A percentile compares a stretch with the other conserved stretches of the same genome.
Evolutionary conservation across 2,888 invertebrate species (phyloP).

Genomic region (Chymomyza caudatula): DNA sequence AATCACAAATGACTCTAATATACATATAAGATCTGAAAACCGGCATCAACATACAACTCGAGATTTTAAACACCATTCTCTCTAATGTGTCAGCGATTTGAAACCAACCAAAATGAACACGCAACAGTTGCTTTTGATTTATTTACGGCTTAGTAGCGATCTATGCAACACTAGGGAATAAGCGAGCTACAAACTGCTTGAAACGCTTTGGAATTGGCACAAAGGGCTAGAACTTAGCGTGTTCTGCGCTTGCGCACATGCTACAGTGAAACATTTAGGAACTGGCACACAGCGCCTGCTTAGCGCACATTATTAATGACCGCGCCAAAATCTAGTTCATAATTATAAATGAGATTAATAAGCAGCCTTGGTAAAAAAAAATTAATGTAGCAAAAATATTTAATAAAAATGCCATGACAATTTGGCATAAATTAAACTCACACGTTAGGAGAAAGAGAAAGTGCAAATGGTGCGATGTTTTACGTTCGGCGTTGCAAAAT

Average conservation of each 20-base stretch:
- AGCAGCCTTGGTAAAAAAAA: neutral
- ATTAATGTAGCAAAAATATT: neutral
- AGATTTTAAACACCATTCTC: no score
- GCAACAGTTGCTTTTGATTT: no score
- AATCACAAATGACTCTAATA: no score
- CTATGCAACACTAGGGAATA: neutral
- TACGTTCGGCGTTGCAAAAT: constrained; percentile 1
- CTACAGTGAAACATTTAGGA: neutral
- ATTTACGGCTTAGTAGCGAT: neutral
- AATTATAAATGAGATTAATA: neutral
- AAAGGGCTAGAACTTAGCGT: neutral
- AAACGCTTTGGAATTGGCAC: neutral
- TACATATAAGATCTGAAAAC: no score
- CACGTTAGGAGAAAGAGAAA: constrained; percentile 17
- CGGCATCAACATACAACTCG: neutral
- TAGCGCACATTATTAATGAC: neutral
- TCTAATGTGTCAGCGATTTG: neutral
- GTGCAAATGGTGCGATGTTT: constrained; percentile 21
- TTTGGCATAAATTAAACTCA: constrained; percentile 32
- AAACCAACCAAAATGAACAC: neutral
- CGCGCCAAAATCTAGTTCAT: neutral
- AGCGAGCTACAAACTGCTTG: neutral
- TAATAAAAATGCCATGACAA: constrained; percentile 31
- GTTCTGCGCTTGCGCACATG: neutral
- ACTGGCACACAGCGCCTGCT: neutral